Conservation (phyloP, 2,888 invertebrate genomes). For the Nephrotoma guestfalica region DNA sequence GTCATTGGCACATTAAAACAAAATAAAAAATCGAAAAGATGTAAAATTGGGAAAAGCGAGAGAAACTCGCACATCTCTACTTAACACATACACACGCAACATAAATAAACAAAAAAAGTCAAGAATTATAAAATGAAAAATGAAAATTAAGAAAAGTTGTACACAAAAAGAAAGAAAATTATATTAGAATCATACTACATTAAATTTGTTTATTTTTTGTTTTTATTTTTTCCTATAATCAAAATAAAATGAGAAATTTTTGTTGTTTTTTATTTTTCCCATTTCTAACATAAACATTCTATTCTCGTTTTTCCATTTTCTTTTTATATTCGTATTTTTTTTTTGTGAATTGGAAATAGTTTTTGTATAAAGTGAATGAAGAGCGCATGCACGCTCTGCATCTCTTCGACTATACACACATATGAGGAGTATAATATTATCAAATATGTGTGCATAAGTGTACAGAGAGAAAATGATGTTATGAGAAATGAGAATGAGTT, state of each 20-base stretch:
- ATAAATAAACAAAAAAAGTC: neutral
- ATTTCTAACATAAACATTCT: neutral
- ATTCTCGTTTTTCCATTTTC: neutral
- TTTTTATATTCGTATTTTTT: neutral
- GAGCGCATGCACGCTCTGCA: neutral
- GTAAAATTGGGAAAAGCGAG: neutral
- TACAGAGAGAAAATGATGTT: neutral
- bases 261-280: neutral
- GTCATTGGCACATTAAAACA: slow-evolving; percentile 19
- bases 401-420: neutral
- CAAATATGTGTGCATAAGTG: neutral
- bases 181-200: neutral
- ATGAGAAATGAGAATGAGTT: neutral
- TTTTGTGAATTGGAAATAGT: neutral
- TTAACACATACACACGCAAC: neutral
- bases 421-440: neutral
- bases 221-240: neutral
- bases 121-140: neutral
- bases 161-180: neutral
- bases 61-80: neutral
- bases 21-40: neutral
- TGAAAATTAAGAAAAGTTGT: neutral
- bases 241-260: neutral
- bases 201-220: neutral
- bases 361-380: neutral